Conservation (phyloP, 2,797 vertebrate genomes). For the Scomberomorus guttatus region DNA sequence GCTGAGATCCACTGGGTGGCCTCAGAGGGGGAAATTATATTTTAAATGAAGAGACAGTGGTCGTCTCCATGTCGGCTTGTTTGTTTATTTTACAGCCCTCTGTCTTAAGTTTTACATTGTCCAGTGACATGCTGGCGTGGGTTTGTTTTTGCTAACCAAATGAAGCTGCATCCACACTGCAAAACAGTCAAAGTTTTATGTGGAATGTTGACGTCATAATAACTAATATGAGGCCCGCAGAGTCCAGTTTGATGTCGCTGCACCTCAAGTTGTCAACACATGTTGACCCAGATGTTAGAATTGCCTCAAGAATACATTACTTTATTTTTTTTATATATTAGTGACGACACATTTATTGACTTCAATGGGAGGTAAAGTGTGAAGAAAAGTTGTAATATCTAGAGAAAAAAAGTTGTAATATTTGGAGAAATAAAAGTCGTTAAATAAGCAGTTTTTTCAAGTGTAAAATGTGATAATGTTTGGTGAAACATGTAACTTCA, state of each 20-base stretch:
- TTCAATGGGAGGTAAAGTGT: neutral
- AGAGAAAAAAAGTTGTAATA: too few relatives aligned
- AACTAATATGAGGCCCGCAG: neutral
- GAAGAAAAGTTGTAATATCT: too few relatives aligned
- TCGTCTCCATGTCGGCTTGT: constrained; percentile 26
- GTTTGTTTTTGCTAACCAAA: constrained; percentile 70
- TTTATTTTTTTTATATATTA: neutral
- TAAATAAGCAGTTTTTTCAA: too few relatives aligned
- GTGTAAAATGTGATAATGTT: too few relatives aligned
- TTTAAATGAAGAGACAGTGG: constrained; percentile 18
- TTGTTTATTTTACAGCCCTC: constrained; percentile 37
- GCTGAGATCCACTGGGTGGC: constrained; percentile 20
- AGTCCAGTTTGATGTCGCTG: neutral
- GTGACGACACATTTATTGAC: neutral
- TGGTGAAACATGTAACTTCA: too few relatives aligned
- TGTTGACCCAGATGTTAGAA: neutral
- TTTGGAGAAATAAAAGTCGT: too few relatives aligned
- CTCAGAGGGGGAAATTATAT: constrained; percentile 9
- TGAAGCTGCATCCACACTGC: constrained; percentile 40
- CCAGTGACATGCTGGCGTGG: neutral
- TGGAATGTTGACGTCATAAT: constrained; percentile 12
- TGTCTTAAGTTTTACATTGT: constrained; percentile 28
- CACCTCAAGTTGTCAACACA: neutral
- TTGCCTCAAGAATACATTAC: neutral
- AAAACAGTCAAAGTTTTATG: constrained; percentile 28